These are phyloP conservation scores for Chelon auratus DNA, from an alignment of 2,797 vertebrate species.

Conservation along the genomic window DNA sequence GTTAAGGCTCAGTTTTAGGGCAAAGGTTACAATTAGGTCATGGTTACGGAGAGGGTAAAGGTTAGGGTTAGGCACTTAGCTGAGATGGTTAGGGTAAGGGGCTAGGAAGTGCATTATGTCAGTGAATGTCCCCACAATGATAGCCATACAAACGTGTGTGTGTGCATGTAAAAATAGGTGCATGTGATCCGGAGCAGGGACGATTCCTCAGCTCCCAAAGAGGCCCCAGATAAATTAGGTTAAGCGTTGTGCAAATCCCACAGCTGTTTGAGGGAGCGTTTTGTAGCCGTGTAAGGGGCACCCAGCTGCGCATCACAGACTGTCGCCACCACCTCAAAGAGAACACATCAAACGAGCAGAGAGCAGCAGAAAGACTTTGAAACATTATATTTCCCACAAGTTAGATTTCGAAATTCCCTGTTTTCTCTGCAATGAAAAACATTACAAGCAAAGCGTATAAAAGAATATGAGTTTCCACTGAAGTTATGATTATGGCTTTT, in stretches of 20 bases:
- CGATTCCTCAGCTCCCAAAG: conserved; percentile 48
- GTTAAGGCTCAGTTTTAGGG: too few relatives aligned
- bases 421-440: conserved; percentile 74
- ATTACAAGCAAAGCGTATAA: conserved; percentile 73
- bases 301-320: conserved; percentile 69
- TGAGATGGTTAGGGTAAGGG: too few relatives aligned
- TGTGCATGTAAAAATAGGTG: conserved; percentile 45
- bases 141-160: neutral
- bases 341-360: conserved; percentile 62
- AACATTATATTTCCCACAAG: conserved; percentile 65
- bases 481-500: conserved; percentile 79
- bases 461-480: conserved; percentile 76
- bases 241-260: conserved; percentile 68
- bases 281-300: conserved; percentile 44
- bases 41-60: neutral
- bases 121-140: neutral
- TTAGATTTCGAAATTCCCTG: conserved; percentile 59
- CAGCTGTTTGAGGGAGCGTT: conserved; percentile 68
- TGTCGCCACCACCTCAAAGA: conserved; percentile 73
- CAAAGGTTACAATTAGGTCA: too few relatives aligned
- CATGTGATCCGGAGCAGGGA: conserved; percentile 40
- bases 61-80: neutral
- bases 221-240: conserved; percentile 66
- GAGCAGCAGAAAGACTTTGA: conserved; percentile 53
- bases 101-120: neutral